Conservation (phyloP, 2,797 vertebrate genomes). For the Chelmon rostratus region DNA sequence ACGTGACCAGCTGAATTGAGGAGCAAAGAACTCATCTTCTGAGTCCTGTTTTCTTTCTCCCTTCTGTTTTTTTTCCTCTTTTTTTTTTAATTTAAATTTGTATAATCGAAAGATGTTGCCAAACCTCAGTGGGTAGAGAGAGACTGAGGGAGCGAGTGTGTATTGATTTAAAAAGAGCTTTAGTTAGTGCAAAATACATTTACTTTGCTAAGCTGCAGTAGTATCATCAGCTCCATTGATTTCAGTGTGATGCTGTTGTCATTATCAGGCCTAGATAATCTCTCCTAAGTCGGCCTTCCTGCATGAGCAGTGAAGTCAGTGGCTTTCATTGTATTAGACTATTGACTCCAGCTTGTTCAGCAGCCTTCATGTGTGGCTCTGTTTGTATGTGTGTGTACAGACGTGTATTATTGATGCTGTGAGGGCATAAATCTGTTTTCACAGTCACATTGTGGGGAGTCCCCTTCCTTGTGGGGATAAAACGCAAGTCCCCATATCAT, state of each 20-base stretch:
- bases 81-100: conserved; percentile 61
- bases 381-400: conserved; percentile 7
- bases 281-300: conserved; percentile 55
- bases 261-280: conserved; percentile 74
- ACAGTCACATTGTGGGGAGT: too few species aligned
- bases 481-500: too few species aligned
- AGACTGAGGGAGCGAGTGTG: neutral
- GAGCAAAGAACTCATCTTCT: conserved; percentile 79
- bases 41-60: conserved; percentile 66
- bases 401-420: too few species aligned
- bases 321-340: conserved; percentile 44
- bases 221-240: conserved; percentile 71
- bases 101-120: conserved; percentile 70
- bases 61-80: conserved; percentile 60
- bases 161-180: conserved; percentile 57
- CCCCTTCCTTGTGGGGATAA: too few species aligned
- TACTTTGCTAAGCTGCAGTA: conserved; percentile 60
- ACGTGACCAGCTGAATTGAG: conserved; percentile 83
- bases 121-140: conserved; percentile 8
- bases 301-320: conserved; percentile 45
- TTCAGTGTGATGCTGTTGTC: conserved; percentile 64
- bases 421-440: too few species aligned
- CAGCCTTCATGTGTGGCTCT: neutral
- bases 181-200: conserved; percentile 61
- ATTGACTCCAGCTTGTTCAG: conserved; percentile 47